Conservation (phyloP, 2,888 invertebrate genomes). For the Panzeria rudis region DNA sequence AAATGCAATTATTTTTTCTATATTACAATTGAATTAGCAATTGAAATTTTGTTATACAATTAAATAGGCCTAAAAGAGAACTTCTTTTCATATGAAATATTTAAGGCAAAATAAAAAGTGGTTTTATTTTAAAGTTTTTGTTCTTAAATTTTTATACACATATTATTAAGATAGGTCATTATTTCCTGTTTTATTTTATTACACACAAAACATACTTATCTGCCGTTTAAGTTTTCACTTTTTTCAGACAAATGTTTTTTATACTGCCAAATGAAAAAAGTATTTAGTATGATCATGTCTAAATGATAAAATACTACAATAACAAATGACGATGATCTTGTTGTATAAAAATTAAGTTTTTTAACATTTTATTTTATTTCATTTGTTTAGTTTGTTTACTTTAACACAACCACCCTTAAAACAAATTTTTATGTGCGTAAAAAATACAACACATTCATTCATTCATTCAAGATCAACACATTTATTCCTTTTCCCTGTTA, state of each 20-base stretch:
- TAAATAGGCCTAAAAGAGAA: conserved; percentile 46
- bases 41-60: conserved; percentile 59
- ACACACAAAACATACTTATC: background rate
- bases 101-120: background rate
- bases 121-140: background rate
- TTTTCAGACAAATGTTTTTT: conserved; percentile 51
- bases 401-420: conserved; percentile 63
- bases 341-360: conserved; percentile 16
- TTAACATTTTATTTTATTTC: conserved; percentile 25
- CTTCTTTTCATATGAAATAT: background rate
- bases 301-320: conserved; percentile 62
- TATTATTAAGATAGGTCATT: conserved; percentile 70
- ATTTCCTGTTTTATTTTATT: conserved; percentile 59
- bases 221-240: conserved; percentile 62
- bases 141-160: conserved; percentile 14
- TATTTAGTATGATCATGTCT: conserved; percentile 50
- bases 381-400: background rate
- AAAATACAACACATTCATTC: conserved; percentile 15
- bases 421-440: conserved; percentile 60
- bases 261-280: background rate
- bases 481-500: conserved; percentile 33
- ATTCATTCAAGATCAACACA: conserved; percentile 33
- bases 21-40: conserved; percentile 63
- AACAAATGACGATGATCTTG: conserved; percentile 66
- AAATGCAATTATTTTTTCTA: conserved; percentile 45